phyloP scores from a whole-genome alignment of 2,888 invertebrate species.

The Lithosia quadra region DNA sequence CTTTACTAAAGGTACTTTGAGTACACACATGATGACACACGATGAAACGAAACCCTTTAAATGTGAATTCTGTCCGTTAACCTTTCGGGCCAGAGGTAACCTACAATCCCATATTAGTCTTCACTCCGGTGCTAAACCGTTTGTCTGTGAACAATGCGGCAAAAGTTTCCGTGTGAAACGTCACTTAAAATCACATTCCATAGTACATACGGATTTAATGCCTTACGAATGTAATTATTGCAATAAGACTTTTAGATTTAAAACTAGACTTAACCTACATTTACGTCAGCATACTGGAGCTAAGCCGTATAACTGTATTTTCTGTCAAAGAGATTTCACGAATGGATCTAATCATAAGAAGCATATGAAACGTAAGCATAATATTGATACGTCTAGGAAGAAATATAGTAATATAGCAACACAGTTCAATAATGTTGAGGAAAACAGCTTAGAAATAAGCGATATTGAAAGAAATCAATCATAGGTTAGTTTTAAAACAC shows the following conservation, averaged over 20 bases:
- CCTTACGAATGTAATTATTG: conserved; percentile 79
- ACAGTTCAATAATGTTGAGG: conserved; percentile 43
- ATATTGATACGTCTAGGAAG: conserved; percentile 76
- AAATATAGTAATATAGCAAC: conserved; percentile 49
- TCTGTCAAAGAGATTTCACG: conserved; percentile 79
- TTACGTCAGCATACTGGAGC: conserved; percentile 82
- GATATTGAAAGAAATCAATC: conserved; percentile 7
- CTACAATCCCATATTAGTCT: conserved; percentile 76
- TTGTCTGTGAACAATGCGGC: conserved; percentile 82
- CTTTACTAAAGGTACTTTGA: conserved; percentile 78
- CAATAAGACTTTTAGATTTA: conserved; percentile 79
- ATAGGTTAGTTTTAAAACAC: neutral
- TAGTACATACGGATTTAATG: conserved; percentile 80
- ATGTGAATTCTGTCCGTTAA: conserved; percentile 78
- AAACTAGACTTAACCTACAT: conserved; percentile 78
- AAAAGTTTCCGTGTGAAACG: conserved; percentile 80
- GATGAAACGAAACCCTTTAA: conserved; percentile 78
- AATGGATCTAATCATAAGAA: conserved; percentile 84
- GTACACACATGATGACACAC: conserved; percentile 78
- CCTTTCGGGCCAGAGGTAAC: conserved; percentile 79
- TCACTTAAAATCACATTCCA: conserved; percentile 81
- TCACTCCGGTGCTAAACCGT: conserved; percentile 78
- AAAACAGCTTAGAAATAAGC: neutral
- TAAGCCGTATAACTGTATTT: conserved; percentile 77
- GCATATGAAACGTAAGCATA: conserved; percentile 81